These are phyloP conservation scores for Atherinosoma microstoma DNA, from an alignment of 2,797 vertebrate species.

Conservation along the genomic window DNA sequence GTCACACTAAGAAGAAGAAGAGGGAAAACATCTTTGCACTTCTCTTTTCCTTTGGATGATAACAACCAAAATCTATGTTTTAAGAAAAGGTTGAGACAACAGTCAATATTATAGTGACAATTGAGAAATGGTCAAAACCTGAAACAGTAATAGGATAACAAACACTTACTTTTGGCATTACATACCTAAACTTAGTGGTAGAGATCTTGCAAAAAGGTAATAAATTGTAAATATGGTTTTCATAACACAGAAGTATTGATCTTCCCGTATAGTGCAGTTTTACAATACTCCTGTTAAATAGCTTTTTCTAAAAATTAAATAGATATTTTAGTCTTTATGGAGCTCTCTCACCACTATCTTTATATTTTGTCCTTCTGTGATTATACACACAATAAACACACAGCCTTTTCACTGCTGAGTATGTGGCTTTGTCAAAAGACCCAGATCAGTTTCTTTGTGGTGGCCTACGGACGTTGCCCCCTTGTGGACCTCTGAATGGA, in stretches of 20 bases:
- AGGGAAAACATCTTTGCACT: not conserved
- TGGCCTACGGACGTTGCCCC: slow-evolving; percentile 73
- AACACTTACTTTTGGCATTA: too few relatives aligned
- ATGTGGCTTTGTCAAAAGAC: not conserved
- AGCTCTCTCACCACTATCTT: not conserved
- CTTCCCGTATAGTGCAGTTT: not conserved
- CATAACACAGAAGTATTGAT: not conserved
- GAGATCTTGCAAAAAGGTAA: not conserved
- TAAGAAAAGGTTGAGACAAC: not conserved
- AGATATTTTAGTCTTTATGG: not conserved
- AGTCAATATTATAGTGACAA: not conserved
- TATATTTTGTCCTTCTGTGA: not conserved
- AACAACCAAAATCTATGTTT: too few relatives aligned
- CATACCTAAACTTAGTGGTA: too few relatives aligned
- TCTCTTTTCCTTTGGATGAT: too few relatives aligned
- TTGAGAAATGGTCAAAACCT: too few relatives aligned
- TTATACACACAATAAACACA: not conserved
- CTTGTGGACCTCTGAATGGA: slow-evolving; percentile 70
- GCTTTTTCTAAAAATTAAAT: not conserved
- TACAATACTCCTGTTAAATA: not conserved
- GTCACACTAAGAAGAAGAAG: not conserved
- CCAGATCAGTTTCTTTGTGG: slow-evolving; percentile 25
- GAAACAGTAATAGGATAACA: too few relatives aligned
- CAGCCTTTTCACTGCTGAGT: not conserved
- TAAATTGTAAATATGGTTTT: not conserved